Evolutionary conservation across 2,888 invertebrate species (phyloP), one percentile per base, ranked within the genome.

Genomic region (Crossocerus cetratus): DNA sequence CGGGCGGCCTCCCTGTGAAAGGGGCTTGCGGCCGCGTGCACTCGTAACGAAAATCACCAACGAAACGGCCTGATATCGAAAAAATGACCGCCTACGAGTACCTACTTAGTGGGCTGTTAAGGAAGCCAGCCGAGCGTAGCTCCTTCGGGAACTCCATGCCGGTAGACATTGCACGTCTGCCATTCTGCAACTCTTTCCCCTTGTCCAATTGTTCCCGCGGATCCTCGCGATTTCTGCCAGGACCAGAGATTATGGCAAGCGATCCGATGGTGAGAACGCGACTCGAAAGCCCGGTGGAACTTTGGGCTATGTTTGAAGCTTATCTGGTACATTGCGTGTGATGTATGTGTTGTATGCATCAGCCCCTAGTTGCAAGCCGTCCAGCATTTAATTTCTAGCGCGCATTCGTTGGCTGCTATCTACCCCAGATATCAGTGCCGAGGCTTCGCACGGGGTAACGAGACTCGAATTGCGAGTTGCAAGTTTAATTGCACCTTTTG

Each of bases 51-150:
- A 83, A 74, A 82, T 81, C 77, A 77, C 32, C 78, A 69, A 70
- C 64, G 69, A 75, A 74, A 74, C 69, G 62, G 73, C 65, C 67
- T 65, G 78, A 84, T 82, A 81, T 72, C 78, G 81, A 72, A 80
- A 83, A 86, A 88, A 88, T 87, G 83, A 87, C 80, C 82, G 84
- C 79, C 82, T 82, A 81, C 85, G 84, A 85, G 83, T 84, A 86
- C 82, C 83, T 87, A 86, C 85, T 89, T 89, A 87, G 84, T 84
- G 83, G 80, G 81, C 81, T 76, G 83, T 89, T 88, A 89, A 74
- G 69, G 73, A 72, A 78, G 49, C 83, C 89, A 87, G 78, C 88
- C 79, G 75, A 86, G 83, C 89, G 80, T 87, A 88, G 88, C 89
- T 88, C 89, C 89, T 87, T 84, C 78, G 69, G 23, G 71, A 76